Evolutionary conservation across 2,888 invertebrate species (phyloP).

Genomic region (Mellilla xanthometata): DNA sequence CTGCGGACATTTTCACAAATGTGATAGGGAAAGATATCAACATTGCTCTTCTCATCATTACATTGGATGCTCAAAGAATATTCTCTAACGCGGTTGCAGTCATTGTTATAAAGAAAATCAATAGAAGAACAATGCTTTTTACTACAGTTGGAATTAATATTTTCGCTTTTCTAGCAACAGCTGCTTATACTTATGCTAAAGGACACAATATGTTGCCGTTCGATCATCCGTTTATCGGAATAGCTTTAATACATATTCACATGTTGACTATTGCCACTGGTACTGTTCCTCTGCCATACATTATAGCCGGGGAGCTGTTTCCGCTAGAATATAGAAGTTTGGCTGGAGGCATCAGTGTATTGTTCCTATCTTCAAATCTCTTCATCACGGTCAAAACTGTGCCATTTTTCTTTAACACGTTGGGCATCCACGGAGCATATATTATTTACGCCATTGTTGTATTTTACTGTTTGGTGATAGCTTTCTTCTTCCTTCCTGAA

Average conservation of each 20-base stretch:
- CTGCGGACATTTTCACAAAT: slow-evolving; percentile 54
- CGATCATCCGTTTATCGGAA: slow-evolving; percentile 50
- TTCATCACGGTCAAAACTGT: slow-evolving; percentile 57
- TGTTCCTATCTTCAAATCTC: slow-evolving; percentile 53
- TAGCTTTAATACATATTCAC: slow-evolving; percentile 54
- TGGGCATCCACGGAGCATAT: slow-evolving; percentile 56
- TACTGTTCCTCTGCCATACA: slow-evolving; percentile 84
- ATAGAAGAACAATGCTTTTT: slow-evolving; percentile 58
- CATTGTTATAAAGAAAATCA: slow-evolving; percentile 61
- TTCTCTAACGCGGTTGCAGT: slow-evolving; percentile 56
- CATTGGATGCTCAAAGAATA: slow-evolving; percentile 59
- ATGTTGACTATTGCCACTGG: slow-evolving; percentile 82
- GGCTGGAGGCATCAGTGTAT: slow-evolving; percentile 68
- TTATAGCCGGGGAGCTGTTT: slow-evolving; percentile 86
- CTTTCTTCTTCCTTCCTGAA: slow-evolving; percentile 56
- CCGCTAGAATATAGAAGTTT: slow-evolving; percentile 82
- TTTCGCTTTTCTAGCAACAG: slow-evolving; percentile 48
- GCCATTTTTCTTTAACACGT: slow-evolving; percentile 45
- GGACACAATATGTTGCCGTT: slow-evolving; percentile 32
- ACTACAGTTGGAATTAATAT: slow-evolving; percentile 53
- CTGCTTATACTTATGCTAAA: slow-evolving; percentile 55
- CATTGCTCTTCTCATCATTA: slow-evolving; percentile 53
- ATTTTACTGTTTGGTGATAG: slow-evolving; percentile 48
- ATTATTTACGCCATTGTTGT: slow-evolving; percentile 52
- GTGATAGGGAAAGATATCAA: slow-evolving; percentile 50